Base-by-base conservation (phyloP, 2,113 vertebrate species). In the Sphyrna mokarran region DNA sequence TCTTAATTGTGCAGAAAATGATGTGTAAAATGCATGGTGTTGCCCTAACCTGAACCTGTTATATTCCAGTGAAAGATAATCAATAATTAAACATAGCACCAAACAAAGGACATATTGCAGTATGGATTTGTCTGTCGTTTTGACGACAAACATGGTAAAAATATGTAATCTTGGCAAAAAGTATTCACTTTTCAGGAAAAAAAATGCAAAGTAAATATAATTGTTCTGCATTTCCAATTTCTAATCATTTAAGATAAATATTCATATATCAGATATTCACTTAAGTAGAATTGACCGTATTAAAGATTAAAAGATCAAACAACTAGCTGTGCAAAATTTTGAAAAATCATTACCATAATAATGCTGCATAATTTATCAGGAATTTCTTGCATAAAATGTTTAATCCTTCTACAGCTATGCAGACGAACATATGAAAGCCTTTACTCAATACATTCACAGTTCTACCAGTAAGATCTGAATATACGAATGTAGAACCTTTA, bases 241-340 rank as follows among this genome's bases (percentile, higher is more conserved):
- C 87, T 90, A 90, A 90, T 90, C 87, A 90, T 61, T 90, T 90
- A 33, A 90, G 54, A 54, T 90, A 90, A 90, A 90, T 90, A 90
- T 90, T 90, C 87, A 90, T 90, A 90, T 63, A 90, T 90, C 87
- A 90, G 87, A 90, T 90, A 90, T 90, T 90, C 87, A 90, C 54
- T 90, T 90, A 90, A 90, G 87, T 90, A 33, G 87, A 90, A 90
- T 90, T 90, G 87, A 90, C 87, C 63, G 48, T 89, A 63, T 90
- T 90, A 90, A 90, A 90, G 87, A 90, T 90, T 90, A 90, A 90
- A 90, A 90, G 87, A 90, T 90, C 87, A 90, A 90, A 90, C 87
- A 61, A 90, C 48, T 61, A 90, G 87, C 87, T 90, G 29, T 90
- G 87, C 87, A 90, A 90, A 90, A 61, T 90, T 89, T 54, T 90